phyloP scores from a whole-genome alignment of 2,113 vertebrate genomes.

The Ellobius talpinus region DNA sequence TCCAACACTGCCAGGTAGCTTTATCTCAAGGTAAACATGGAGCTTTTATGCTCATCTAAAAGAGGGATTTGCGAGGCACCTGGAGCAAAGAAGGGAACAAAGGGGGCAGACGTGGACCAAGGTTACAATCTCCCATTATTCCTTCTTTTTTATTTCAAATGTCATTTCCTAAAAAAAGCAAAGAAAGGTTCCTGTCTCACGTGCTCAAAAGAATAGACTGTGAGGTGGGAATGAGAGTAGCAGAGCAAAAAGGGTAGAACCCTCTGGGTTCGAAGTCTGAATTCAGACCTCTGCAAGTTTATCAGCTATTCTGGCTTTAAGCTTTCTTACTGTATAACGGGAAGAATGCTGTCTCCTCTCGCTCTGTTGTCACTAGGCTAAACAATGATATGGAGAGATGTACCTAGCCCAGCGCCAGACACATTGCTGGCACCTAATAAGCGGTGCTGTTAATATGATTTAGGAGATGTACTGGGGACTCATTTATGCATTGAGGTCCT shows the following conservation, averaged over 20 bases:
- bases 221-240: not conserved
- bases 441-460: slow-evolving; percentile 56
- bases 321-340: not conserved
- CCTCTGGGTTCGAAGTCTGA: not conserved
- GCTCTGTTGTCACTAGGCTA: not conserved
- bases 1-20: not conserved
- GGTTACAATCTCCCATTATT: not conserved
- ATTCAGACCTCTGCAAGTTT: not conserved
- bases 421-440: slow-evolving; percentile 19
- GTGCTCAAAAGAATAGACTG: slow-evolving; percentile 6
- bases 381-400: slow-evolving; percentile 3
- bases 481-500: slow-evolving; percentile 66
- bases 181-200: not conserved
- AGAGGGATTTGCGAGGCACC: slow-evolving; percentile 37
- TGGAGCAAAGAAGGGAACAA: not conserved
- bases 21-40: slow-evolving; percentile 39
- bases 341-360: not conserved
- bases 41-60: slow-evolving; percentile 50
- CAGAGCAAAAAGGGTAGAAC: not conserved
- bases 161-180: not conserved
- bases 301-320: not conserved
- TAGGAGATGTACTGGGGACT: slow-evolving; percentile 66
- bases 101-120: slow-evolving; percentile 13
- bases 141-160: slow-evolving; percentile 35
- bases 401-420: slow-evolving; percentile 27